Evolutionary conservation across 2,888 invertebrate genomes (phyloP), one percentile per base, ranked within the genome.

Genomic region (Polyommatus iphigenia): DNA sequence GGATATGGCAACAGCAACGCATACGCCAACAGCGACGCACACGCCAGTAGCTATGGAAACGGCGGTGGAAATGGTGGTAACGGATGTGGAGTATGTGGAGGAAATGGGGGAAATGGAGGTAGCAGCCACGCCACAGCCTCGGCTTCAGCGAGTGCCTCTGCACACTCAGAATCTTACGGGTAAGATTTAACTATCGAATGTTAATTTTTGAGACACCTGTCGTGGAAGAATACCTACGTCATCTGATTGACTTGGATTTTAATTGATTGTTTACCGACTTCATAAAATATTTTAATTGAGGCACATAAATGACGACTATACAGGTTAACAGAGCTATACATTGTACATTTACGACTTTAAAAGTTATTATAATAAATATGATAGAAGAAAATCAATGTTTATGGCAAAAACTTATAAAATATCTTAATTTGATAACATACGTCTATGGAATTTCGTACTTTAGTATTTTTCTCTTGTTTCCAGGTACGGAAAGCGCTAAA

Each of bases 41-140:
- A 83, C 4, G 79, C 81, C 18, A 83, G 83, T 0, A 80, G 83
- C 10, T 81, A 82, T 1, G 78, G 81, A 24, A 67, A 67, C 15
- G 3, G 32, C 6, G 83, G 84, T 0, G 82, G 83, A 0, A 83
- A 84, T 4, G 80, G 82, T 10, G 81, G 84, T 0, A 82, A 82
- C 0, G 82, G 81, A 13, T 79, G 82, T 7, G 78, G 80, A 3
- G 81, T 83, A 3, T 75, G 80, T 5, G 78, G 80, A 3, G 84
- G 84, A 3, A 75, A 78, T 36, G 78, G 81, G 10, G 80, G 80
- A 1, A 83, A 83, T n/a, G 81, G 81, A 3, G 81, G 81, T 2
- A 80, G 82, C 4, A 80, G 81, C 1, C 82, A 84, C 0, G 89
- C 89, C 0, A 85, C 87, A 0, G 89, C 89, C 2, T 85, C 84